A percentile compares a stretch with the other conserved stretches of the same genome.
These are phyloP conservation scores for Lasioglossum calceatum DNA, from an alignment of 2,888 invertebrate species.

Conservation along the genomic window DNA sequence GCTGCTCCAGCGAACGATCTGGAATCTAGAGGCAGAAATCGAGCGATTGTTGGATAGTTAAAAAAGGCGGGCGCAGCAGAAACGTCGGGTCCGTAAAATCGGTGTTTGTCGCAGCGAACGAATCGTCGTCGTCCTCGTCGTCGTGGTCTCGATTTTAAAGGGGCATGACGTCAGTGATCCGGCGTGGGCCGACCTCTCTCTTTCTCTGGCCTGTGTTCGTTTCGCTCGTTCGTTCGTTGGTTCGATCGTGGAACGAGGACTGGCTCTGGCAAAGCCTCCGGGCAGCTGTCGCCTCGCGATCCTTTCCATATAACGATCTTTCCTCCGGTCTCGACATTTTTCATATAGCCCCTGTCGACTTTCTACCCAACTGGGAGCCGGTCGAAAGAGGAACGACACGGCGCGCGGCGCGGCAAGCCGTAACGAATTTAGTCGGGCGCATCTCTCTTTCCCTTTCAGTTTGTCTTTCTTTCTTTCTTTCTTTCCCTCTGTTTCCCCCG, in stretches of 20 bases:
- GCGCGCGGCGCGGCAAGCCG: constrained; percentile 29
- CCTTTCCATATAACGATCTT: constrained; percentile 64
- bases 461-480: neutral
- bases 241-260: constrained; percentile 53
- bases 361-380: constrained; percentile 50
- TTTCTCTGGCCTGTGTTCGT: constrained; percentile 23
- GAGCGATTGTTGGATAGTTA: neutral
- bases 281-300: constrained; percentile 63
- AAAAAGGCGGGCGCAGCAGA: neutral
- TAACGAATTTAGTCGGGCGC: constrained; percentile 50
- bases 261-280: constrained; percentile 55
- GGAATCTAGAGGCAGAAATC: neutral
- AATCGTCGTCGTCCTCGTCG: constrained; percentile 26
- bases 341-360: constrained; percentile 57
- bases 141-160: constrained; percentile 58
- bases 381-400: constrained; percentile 37
- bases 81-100: neutral
- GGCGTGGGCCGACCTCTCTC: constrained; percentile 54
- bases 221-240: constrained; percentile 15
- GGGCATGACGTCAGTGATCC: constrained; percentile 63
- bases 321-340: constrained; percentile 56
- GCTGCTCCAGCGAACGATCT: too few relatives aligned
- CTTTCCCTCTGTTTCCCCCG: neutral
- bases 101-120: constrained; percentile 19
- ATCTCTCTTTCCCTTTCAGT: neutral